Conservation (phyloP, 2,113 vertebrate species). For the Cheilinus undulatus region DNA sequence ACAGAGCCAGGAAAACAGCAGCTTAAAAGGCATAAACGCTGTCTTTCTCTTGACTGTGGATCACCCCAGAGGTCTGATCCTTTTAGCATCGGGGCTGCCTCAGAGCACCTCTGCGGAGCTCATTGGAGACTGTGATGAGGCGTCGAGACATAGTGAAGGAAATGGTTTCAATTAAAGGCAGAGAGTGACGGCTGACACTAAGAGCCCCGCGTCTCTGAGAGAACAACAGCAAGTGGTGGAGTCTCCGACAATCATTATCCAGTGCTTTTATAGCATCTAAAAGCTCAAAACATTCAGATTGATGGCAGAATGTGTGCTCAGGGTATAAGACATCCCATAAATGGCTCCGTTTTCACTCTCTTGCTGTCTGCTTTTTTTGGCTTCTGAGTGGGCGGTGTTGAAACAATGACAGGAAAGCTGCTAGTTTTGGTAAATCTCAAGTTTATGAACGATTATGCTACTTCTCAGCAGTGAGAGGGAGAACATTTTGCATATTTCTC, state of each 20-base stretch:
- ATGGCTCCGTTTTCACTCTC: constrained; percentile 76
- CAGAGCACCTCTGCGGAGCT: constrained; percentile 55
- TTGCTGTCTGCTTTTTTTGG: constrained; percentile 67
- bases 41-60: constrained; percentile 45
- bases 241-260: constrained; percentile 75
- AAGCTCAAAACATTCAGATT: constrained; percentile 59
- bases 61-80: constrained; percentile 69
- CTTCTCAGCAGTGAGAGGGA: constrained; percentile 47
- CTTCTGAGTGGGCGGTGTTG: constrained; percentile 73
- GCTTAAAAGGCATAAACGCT: constrained; percentile 55
- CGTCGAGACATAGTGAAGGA: constrained; percentile 53
- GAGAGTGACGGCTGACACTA: constrained; percentile 72
- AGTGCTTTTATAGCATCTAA: constrained; percentile 72
- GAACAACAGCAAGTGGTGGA: constrained; percentile 65
- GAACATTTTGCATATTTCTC: constrained; percentile 53
- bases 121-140: constrained; percentile 55
- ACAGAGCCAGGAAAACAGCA: constrained; percentile 52
- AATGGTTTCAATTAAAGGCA: constrained; percentile 80
- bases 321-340: constrained; percentile 68
- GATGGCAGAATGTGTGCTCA: constrained; percentile 65
- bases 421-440: constrained; percentile 80
- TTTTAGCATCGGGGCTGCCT: constrained; percentile 53
- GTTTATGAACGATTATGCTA: constrained; percentile 75
- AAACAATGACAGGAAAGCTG: constrained; percentile 74
- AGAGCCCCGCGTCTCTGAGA: constrained; percentile 47